Evolutionary conservation across 2,797 vertebrate genomes (phyloP), one percentile per base, ranked within the genome.

Genomic region (Esox lucius): DNA sequence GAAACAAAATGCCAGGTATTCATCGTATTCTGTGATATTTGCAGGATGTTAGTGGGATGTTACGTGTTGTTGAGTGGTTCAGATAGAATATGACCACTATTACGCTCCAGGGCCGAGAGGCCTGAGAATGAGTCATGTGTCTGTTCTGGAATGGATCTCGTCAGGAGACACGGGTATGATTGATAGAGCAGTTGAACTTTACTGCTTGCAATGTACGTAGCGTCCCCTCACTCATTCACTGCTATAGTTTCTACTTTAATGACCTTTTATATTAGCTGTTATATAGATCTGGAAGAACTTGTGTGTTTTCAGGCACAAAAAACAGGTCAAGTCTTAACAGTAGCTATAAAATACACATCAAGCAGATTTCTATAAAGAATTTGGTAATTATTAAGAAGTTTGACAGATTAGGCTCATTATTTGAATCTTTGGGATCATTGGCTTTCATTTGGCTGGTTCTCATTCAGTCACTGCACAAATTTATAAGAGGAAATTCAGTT

Each of bases 61-160:
- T 42, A 75, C 70, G 26, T 84, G 79, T 80, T 80, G 74, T 78
- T 73, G 81, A 82, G 49, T 73, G 69, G 82, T 74, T 76, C 72
- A 85, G 79, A 84, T 83, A 79, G 80, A 88, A 86, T 77, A 84
- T 83, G 79, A 77, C 73, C 62, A 72, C 12, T 17, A 24, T 51
- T 39, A 62, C 69, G 61, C 56, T 6, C 76, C 83, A 80, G 81
- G 88, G 78, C 74, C 5, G 17, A 66, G 17, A 56, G 78, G 66
- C 80, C 75, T 78, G 68, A 79, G 71, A 61, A 65, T 87, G 90
- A 88, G 89, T 88, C 90, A 87, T 83, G 62, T 56, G 35, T 77
- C 84, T 71, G 74, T 74, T 89, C 73, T 74, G 84, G 84, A 86
- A 78, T 12, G 42, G 67, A 74, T 48, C 78, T 80, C 72, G 71